Conservation (phyloP, 2,113 vertebrate genomes). For the Notothenia coriiceps region DNA sequence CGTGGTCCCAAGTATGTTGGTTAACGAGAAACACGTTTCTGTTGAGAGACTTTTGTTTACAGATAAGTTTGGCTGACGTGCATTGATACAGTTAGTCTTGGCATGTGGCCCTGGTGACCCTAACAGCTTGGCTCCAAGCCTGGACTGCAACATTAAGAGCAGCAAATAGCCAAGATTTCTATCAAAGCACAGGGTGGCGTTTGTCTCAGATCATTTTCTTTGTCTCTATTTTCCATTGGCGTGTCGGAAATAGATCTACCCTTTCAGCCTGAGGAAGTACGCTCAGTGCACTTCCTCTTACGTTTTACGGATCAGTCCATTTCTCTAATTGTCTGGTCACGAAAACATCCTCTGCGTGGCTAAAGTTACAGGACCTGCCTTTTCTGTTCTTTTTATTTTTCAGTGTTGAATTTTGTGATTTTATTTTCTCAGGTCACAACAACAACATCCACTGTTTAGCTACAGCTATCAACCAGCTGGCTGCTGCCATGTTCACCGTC, state of each 20-base stretch:
- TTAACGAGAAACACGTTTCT: conserved; percentile 76
- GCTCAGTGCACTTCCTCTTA: conserved; percentile 53
- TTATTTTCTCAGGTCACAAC: conserved; percentile 84
- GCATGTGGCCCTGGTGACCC: conserved; percentile 68
- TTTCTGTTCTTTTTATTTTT: conserved; percentile 5
- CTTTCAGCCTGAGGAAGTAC: conserved; percentile 52
- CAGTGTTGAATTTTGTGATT: conserved; percentile 6
- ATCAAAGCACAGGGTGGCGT: conserved; percentile 66
- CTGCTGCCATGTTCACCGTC: conserved; percentile 92
- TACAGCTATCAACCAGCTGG: conserved; percentile 89
- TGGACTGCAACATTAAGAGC: conserved; percentile 62
- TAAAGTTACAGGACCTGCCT: conserved; percentile 14
- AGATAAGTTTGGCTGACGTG: conserved; percentile 77
- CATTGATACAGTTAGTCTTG: conserved; percentile 74
- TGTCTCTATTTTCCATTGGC: conserved; percentile 74
- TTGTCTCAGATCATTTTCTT: conserved; percentile 71
- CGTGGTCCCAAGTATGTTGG: conserved; percentile 47
- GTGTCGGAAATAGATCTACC: conserved; percentile 58
- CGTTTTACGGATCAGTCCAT: conserved; percentile 43
- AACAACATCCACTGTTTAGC: conserved; percentile 96
- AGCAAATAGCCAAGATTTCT: conserved; percentile 68
- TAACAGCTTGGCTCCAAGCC: conserved; percentile 67
- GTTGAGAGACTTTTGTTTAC: conserved; percentile 73
- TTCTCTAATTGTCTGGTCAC: conserved; percentile 6
- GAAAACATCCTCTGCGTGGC: conserved; percentile 51